Conservation (phyloP, 2,113 vertebrate species). For the Phoenicopterus ruber region DNA sequence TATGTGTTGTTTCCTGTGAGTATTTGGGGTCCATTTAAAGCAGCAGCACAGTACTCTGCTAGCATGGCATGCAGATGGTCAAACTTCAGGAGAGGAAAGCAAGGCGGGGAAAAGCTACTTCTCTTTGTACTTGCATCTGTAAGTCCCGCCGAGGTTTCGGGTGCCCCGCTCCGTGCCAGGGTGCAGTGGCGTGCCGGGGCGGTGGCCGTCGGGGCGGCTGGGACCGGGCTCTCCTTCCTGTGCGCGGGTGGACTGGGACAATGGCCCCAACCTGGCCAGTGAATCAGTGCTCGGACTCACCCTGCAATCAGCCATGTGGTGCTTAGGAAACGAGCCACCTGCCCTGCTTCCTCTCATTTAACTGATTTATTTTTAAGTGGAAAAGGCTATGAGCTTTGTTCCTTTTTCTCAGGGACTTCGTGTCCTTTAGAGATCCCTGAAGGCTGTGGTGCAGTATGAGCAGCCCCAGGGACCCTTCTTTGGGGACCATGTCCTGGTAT, state of each 20-base stretch:
- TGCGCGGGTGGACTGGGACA: background rate
- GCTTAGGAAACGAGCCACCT: background rate
- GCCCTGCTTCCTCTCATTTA: slow-evolving; percentile 18
- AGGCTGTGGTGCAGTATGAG: background rate
- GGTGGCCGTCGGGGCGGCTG: fast-evolving
- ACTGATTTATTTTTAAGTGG: slow-evolving; percentile 5
- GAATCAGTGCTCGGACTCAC: background rate
- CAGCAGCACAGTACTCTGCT: background rate
- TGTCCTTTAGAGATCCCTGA: background rate
- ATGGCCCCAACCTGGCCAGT: background rate
- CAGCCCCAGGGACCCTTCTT: background rate
- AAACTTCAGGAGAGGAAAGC: too few relatives aligned
- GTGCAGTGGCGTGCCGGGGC: fast-evolving
- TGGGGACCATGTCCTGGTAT: background rate
- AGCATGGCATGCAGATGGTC: fast-evolving
- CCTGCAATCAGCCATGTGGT: background rate
- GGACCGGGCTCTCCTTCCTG: background rate
- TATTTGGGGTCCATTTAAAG: background rate
- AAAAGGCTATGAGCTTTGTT: slow-evolving; percentile 9
- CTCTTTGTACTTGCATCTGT: background rate
- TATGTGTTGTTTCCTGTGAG: background rate
- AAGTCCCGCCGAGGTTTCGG: fast-evolving
- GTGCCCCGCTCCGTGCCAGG: background rate
- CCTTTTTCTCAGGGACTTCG: background rate
- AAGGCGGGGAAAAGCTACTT: background rate